phyloP scores from a whole-genome alignment of 1,140 invertebrate species.

The Nasonia giraulti region DNA sequence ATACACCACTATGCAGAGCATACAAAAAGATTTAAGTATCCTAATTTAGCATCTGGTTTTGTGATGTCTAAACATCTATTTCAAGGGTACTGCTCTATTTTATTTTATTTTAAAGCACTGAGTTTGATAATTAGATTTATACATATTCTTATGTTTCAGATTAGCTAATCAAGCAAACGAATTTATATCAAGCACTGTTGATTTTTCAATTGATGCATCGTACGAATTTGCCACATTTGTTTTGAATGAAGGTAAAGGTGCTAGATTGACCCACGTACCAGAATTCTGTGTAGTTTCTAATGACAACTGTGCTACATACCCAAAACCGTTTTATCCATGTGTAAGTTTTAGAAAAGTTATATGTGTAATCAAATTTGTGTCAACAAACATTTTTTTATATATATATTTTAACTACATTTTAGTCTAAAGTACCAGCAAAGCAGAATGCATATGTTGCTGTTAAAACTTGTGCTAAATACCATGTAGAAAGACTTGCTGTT shows the following conservation, averaged over 20 bases:
- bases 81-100: constrained; percentile 76
- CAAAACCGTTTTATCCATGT: constrained; percentile 78
- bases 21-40: constrained; percentile 85
- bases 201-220: constrained; percentile 89
- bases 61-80: constrained; percentile 81
- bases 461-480: constrained; percentile 90
- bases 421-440: constrained; percentile 76
- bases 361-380: background rate
- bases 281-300: constrained; percentile 78
- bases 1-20: constrained; percentile 90
- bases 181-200: constrained; percentile 66
- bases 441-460: constrained; percentile 86
- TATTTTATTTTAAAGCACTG: background rate
- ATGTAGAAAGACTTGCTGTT: constrained; percentile 83
- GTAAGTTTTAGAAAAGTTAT: constrained; percentile 74
- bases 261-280: constrained; percentile 73
- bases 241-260: constrained; percentile 74
- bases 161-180: constrained; percentile 67
- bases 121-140: constrained; percentile 49
- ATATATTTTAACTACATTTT: constrained; percentile 59
- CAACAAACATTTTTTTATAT: background rate
- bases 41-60: constrained; percentile 86
- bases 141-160: constrained; percentile 63
- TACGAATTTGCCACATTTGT: constrained; percentile 86
- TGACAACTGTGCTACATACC: constrained; percentile 81